A percentile compares a stretch with the other conserved stretches of the same genome.
Conservation (phyloP, 23 tunicate species). For the Ascidia mentula region DNA sequence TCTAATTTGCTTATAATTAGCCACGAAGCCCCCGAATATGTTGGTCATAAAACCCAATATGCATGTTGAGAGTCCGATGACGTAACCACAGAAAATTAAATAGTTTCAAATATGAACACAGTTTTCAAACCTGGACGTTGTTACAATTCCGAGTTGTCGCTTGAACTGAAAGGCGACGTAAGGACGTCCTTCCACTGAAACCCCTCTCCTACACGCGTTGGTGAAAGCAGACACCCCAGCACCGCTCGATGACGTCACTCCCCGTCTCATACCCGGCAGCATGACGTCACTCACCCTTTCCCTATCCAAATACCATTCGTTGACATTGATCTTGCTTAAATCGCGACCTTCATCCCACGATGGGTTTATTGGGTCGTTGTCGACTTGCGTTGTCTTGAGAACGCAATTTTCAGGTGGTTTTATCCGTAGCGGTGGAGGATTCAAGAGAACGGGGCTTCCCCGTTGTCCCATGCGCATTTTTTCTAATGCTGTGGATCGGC, state of each 20-base stretch:
- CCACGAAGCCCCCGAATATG: no score
- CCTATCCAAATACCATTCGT: slow-evolving; percentile 66
- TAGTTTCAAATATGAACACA: no score
- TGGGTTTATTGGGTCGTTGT: slow-evolving; percentile 6
- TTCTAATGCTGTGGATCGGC: not conserved
- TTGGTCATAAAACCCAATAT: no score
- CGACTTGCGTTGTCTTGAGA: slow-evolving; percentile 3
- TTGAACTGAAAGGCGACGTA: slow-evolving; percentile 29
- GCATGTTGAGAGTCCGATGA: no score
- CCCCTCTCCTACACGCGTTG: slow-evolving; percentile 40
- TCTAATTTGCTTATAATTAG: no score
- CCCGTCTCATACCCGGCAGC: not conserved
- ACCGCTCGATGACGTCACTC: not conserved
- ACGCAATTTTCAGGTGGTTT: slow-evolving; percentile 9
- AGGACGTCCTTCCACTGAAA: slow-evolving; percentile 43
- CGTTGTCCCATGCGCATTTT: slow-evolving; percentile 22
- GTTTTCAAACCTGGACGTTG: not conserved
- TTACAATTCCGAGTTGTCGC: not conserved
- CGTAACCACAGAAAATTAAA: no score
- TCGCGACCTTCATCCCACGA: slow-evolving; percentile 45
- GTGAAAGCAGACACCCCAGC: slow-evolving; percentile 21
- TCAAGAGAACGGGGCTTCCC: slow-evolving; percentile 27
- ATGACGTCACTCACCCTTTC: slow-evolving; percentile 55
- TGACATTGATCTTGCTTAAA: slow-evolving; percentile 40
- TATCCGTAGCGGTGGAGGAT: slow-evolving; percentile 49